Conservation (phyloP, 1,140 invertebrate genomes). For the Tetramorium parvispinum region DNA sequence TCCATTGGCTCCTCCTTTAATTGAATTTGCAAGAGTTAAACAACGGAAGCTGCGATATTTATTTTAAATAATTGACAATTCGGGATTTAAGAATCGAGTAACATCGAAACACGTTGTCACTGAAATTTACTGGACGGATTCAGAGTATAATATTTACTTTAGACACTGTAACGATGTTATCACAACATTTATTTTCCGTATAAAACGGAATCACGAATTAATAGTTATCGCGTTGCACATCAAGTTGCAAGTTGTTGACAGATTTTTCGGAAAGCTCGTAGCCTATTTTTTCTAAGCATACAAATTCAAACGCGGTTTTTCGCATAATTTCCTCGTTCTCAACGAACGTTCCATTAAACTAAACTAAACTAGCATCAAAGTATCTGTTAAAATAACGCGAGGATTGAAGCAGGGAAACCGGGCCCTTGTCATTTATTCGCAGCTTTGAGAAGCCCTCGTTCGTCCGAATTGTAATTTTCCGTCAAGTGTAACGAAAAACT, state of each 20-base stretch:
- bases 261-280: not conserved
- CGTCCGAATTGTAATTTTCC: slow-evolving; percentile 12
- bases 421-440: not conserved
- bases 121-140: not conserved
- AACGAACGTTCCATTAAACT: not conserved
- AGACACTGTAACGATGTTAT: not conserved
- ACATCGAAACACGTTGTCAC: not conserved
- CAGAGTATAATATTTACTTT: not conserved
- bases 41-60: not conserved
- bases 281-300: not conserved
- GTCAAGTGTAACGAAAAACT: slow-evolving; percentile 15
- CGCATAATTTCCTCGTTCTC: not conserved
- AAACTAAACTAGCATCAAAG: not conserved
- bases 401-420: not conserved
- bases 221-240: not conserved
- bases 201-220: not conserved
- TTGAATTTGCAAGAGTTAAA: slow-evolving; percentile 36
- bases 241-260: not conserved
- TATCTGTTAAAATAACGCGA: not conserved
- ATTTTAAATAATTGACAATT: slow-evolving; percentile 19
- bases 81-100: not conserved
- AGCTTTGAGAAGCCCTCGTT: not conserved
- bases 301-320: not conserved
- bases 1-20: not conserved
- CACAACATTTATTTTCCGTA: not conserved